Evolutionary conservation across 2,113 vertebrate species (phyloP), one percentile per base, ranked within the genome.

Genomic region (Alligator mississippiensis): DNA sequence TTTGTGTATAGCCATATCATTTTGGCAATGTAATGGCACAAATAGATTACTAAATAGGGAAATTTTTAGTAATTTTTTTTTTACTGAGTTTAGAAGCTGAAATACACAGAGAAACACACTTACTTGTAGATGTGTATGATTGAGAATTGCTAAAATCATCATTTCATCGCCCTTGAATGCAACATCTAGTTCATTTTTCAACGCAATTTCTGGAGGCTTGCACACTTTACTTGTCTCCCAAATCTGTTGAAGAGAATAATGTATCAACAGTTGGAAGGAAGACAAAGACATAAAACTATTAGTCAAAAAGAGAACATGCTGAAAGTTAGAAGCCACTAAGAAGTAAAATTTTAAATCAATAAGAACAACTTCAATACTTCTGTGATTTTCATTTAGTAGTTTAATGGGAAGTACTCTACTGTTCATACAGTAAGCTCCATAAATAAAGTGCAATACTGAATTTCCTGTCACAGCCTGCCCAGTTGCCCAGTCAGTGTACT

Each of bases 211-310:
- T 55, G 98, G 99, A 70, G 98, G 98, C 75, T 98, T 98, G 98
- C 99, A 99, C 38, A 99, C 98, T 84, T 98, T 99, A 64, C 98
- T 98, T 1, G 99, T 99, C 96, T 99, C 98, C 99, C 99, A 99
- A 55, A 99, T 96, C 99, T 99, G 96, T 96, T 72, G 85, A 96
- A 84, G 30, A 95, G 96, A 17, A 94, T 19, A 87, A 21, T 17
- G 21, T 72, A 84, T 80, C 6, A 80, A 83, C 85, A 89, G 9
- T 66, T 94, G 63, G 80, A 61, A 9, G 74, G 79, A 90, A 84
- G n/a, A 66, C 64, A 4, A 86, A 77, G 28, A 75, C 64, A 62
- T 4, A 85, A 80, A 91, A 93, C 15, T 61, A 68, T 81, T 82
- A 57, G 27, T 74, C 30, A 82, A 2, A 34, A 85, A 63, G n/a